Base-by-base conservation (phyloP, 2,888 invertebrate genomes). In the Hipparchia semele region DNA sequence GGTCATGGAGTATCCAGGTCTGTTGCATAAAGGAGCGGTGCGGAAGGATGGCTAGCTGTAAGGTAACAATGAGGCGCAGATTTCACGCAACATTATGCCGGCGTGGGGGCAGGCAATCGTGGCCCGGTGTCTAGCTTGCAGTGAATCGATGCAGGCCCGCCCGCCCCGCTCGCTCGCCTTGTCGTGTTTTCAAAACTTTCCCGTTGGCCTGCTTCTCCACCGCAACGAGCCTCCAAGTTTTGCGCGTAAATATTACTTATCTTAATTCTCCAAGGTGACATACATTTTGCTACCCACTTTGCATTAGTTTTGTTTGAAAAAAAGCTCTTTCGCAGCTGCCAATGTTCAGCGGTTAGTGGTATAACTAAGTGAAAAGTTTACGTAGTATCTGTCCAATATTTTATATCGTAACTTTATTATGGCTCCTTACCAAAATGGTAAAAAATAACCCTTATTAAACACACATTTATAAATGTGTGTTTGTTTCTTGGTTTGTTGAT, bases 41-140 rank as follows among this genome's bases (percentile, higher is more conserved):
- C 83, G 84, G 82, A 79, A 81, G 85, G 83, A 79, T 83, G 85
- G 84, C 80, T 84, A 79, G 85, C 82, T 80, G 83, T 83, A 84
- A 88, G 86, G 87, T 87, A 90, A 89, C 90, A 90, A 90, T 88
- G 81, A 88, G 84, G 86, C 84, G 86, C 87, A 86, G 88, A 91
- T 91, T 92, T 92, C 87, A 92, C 92, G 92, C 90, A 89, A 90
- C 92, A 92, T 92, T 92, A 90, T 91, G 89, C 72, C 70, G 72
- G 71, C 74, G 74, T 64, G 75, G 78, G 73, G 81, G 83, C 80
- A 78, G 78, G 79, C 79, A 79, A 78, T 76, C 77, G 80, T 79
- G 71, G 72, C 72, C 76, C 67, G 72, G 61, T 68, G 84, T 80
- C 84, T 83, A 82, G 83, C 83, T 77, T 88, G 86, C 88, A 87